phyloP scores from a whole-genome alignment of 2,113 vertebrate genomes.

The Corynorhinus townsendii region DNA sequence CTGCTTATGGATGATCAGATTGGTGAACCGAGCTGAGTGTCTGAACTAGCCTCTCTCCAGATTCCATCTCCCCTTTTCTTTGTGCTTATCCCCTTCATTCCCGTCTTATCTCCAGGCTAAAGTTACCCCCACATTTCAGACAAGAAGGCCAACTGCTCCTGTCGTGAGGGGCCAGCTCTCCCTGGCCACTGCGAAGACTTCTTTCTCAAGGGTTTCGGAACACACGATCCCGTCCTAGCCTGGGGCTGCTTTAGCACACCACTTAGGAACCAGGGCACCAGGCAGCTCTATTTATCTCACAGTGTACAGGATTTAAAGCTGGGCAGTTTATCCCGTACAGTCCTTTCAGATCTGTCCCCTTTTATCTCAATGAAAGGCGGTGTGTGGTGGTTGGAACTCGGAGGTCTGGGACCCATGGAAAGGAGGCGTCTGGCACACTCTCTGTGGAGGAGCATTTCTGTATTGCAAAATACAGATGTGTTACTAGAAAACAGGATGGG shows the following conservation, averaged over 20 bases:
- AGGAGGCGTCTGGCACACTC: not conserved
- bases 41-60: not conserved
- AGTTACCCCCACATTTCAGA: not conserved
- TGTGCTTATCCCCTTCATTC: not conserved
- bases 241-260: not conserved
- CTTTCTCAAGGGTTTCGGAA: not conserved
- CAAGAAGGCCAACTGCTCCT: not conserved
- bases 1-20: not conserved
- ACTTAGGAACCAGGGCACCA: not conserved
- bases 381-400: no score
- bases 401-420: not conserved
- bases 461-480: not conserved
- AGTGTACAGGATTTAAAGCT: not conserved
- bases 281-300: not conserved
- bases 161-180: not conserved
- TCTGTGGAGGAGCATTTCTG: not conserved
- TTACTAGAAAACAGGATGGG: not conserved
- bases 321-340: rapidly evolving
- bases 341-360: not conserved
- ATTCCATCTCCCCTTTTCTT: not conserved
- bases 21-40: not conserved
- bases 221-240: not conserved
- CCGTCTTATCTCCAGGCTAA: not conserved
- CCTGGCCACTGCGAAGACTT: not conserved
- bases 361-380: not conserved